Evolutionary conservation across 30 jellyfish, hydroid and myxozoan genomes (phyloP), one percentile per base, ranked within the genome.

Genomic region (Turritopsis dohrnii): DNA sequence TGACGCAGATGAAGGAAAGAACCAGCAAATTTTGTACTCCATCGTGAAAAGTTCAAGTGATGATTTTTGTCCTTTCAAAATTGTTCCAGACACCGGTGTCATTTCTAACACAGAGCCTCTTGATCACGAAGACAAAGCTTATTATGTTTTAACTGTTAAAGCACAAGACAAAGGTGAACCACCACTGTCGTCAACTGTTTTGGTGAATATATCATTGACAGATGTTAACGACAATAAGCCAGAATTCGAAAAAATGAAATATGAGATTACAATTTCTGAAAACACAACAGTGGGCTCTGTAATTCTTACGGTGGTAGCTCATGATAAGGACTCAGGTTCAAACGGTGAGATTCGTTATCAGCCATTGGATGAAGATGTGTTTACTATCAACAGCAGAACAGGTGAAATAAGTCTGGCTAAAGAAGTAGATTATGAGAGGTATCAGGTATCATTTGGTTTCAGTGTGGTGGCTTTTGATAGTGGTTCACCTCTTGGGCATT

Each of bases 391-490:
- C 66, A 71, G 52, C 20, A n/a, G 72, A 69, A 82, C 85, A 65
- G 89, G 89, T 21, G 89, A 82, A 72, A 82, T 82, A 21, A 82
- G 30, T 29, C 65, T 82, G 24, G 21, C 21, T 29, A 74, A 82
- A 82, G 24, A 18, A 66, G 17, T 82, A n/a, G 89, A 82, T 72
- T 82, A 20, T 66, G 89, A 82, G 21, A 23, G 83, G 21, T 82
- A 29, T 41, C 75, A 25, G 84, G 69, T 21, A n/a, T 21, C 30
- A 22, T 82, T 25, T 71, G 53, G 22, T 13, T 82, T 82, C 60
- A 66, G 79, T 65, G 89, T 82, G 28, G 89, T 41, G 71, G 89
- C 89, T n/a, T 82, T 82, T 82, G 89, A 82, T 71, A 18, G 41
- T 28, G 89, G 89, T 18, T 65, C 41, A 18, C 89, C 89, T 26